Conservation (phyloP, 2,113 vertebrate genomes). For the Chaetura pelagica region DNA sequence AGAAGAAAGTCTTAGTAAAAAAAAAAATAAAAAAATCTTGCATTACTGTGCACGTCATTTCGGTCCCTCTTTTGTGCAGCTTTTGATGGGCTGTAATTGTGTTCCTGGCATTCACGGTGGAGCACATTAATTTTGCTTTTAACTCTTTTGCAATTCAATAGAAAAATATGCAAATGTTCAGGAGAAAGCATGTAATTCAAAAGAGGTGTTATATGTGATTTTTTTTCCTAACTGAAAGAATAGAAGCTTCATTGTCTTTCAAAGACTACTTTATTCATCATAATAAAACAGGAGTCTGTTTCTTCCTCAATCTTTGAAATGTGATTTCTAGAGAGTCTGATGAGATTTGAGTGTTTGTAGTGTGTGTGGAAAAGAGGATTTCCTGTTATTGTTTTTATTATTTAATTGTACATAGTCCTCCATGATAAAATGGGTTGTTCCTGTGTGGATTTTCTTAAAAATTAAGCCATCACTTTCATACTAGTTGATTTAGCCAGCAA, state of each 20-base stretch:
- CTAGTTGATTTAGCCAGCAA: not conserved
- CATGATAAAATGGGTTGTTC: not conserved
- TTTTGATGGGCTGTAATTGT: conserved; percentile 63
- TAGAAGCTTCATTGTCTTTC: conserved; percentile 20
- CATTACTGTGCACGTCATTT: conserved; percentile 32
- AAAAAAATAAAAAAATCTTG: not conserved
- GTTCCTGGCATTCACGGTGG: conserved; percentile 38
- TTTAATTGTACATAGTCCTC: not conserved
- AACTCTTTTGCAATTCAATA: conserved; percentile 50
- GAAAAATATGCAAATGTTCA: conserved; percentile 42
- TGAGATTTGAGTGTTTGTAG: not conserved
- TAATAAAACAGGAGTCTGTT: not conserved
- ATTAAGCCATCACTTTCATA: not conserved
- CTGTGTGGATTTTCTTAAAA: conserved; percentile 41
- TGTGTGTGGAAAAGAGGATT: not conserved
- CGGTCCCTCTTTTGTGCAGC: conserved; percentile 16
- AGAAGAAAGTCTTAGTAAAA: not conserved
- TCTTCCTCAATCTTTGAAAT: not conserved
- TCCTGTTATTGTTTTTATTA: conserved; percentile 23
- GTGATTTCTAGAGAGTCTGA: conserved; percentile 1
- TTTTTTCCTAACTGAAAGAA: not conserved
- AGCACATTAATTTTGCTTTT: conserved; percentile 64
- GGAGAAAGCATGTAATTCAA: conserved; percentile 10
- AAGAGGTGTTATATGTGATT: not conserved
- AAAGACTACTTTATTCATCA: not conserved